A percentile compares a stretch with the other conserved stretches of the same genome.
phyloP scores from a whole-genome alignment of 1,140 invertebrate genomes.

The Lucilia sericata region DNA sequence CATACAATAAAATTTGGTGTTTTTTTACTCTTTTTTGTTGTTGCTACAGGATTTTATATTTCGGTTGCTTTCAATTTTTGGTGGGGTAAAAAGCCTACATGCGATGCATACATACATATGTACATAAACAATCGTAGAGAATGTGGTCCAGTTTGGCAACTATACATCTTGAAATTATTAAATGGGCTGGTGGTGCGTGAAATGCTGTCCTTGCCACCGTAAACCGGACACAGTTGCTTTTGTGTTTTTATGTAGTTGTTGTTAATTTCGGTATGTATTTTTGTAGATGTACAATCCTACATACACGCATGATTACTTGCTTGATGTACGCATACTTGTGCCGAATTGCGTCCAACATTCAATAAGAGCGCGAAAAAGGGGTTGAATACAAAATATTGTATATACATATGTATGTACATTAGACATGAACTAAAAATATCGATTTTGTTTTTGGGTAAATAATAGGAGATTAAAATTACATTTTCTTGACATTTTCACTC shows the following conservation, averaged over 20 bases:
- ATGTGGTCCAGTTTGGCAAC: slow-evolving; percentile 44
- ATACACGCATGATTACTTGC: background rate
- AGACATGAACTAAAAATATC: too few species aligned
- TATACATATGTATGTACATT: too few species aligned
- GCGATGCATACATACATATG: slow-evolving; percentile 48
- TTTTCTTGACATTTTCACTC: too few species aligned
- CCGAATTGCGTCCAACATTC: background rate
- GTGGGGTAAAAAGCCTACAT: background rate
- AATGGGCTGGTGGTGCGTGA: slow-evolving; percentile 65
- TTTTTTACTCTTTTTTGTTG: background rate
- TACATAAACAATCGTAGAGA: slow-evolving; percentile 47
- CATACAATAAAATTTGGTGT: background rate
- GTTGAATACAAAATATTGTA: background rate
- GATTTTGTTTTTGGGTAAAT: too few species aligned
- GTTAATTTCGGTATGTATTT: background rate
- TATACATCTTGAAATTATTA: slow-evolving; percentile 65
- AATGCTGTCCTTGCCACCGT: slow-evolving; percentile 59
- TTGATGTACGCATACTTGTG: background rate
- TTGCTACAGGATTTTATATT: slow-evolving; percentile 40
- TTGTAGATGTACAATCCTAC: too few species aligned
- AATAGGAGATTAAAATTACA: too few species aligned
- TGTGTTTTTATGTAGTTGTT: background rate
- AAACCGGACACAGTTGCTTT: slow-evolving; percentile 49
- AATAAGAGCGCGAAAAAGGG: background rate
- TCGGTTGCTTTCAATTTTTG: background rate